Evolutionary conservation across 2,113 vertebrate genomes (phyloP).

Genomic region (Zeus faber): DNA sequence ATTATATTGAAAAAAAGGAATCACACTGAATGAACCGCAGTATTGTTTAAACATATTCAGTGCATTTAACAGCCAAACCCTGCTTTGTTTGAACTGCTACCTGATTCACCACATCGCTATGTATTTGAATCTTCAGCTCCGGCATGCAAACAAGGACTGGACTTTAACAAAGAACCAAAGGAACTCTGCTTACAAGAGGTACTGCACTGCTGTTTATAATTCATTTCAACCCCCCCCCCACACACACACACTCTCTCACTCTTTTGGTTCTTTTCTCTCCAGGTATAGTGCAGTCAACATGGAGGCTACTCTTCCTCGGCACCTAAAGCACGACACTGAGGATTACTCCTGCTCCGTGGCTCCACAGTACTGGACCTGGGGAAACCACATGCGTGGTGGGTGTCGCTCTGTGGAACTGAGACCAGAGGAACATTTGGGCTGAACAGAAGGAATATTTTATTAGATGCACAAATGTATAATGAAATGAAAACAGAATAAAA

Average conservation of each 20-base stretch:
- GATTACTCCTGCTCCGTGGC: constrained; percentile 74
- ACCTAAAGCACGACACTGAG: constrained; percentile 69
- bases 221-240: too few relatives aligned
- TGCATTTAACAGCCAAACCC: too few relatives aligned
- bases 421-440: too few relatives aligned
- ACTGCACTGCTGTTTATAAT: neutral
- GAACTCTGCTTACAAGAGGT: constrained; percentile 79
- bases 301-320: constrained; percentile 72
- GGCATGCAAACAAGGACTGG: constrained; percentile 78
- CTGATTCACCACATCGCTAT: neutral
- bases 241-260: too few relatives aligned
- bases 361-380: constrained; percentile 79
- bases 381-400: constrained; percentile 66
- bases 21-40: too few relatives aligned
- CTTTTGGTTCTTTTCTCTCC: neutral
- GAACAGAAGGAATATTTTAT: too few relatives aligned
- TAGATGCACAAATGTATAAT: too few relatives aligned
- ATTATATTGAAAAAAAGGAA: too few relatives aligned
- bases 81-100: neutral
- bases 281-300: constrained; percentile 79
- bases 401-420: neutral
- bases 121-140: constrained; percentile 68
- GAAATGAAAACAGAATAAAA: too few relatives aligned
- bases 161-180: constrained; percentile 71
- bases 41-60: too few relatives aligned